phyloP scores from a whole-genome alignment of 2,113 vertebrate genomes.

The Ascaphus truei region DNA sequence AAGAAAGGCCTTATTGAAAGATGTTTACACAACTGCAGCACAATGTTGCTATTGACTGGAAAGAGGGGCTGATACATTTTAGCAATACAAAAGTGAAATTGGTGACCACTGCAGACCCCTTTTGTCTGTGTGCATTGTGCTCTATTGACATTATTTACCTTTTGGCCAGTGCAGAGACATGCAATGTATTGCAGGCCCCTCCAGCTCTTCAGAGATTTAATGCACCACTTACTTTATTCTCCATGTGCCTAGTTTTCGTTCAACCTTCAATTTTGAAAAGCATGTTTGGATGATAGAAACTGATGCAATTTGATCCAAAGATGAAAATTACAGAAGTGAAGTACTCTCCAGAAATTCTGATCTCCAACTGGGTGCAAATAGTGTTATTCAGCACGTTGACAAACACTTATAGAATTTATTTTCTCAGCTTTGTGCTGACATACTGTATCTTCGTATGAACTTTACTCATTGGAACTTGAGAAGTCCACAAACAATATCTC shows the following conservation, averaged over 20 bases:
- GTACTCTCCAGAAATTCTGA: slow-evolving; percentile 24
- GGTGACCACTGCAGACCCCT: neutral
- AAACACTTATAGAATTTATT: slow-evolving; percentile 34
- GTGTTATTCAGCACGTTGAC: slow-evolving; percentile 32
- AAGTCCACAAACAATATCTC: neutral
- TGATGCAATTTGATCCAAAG: slow-evolving; percentile 34
- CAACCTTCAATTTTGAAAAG: slow-evolving; percentile 37
- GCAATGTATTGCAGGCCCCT: neutral
- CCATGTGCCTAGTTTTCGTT: slow-evolving; percentile 13
- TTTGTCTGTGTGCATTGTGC: neutral
- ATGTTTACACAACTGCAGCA: slow-evolving; percentile 1
- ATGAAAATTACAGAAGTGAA: slow-evolving; percentile 37
- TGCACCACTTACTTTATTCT: slow-evolving; percentile 27
- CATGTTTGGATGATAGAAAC: slow-evolving; percentile 18
- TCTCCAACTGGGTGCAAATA: slow-evolving; percentile 34
- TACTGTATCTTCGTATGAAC: slow-evolving; percentile 1
- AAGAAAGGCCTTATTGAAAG: neutral
- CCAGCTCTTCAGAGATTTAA: slow-evolving; percentile 24
- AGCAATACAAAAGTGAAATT: neutral
- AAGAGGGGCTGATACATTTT: slow-evolving; percentile 2
- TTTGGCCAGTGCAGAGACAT: neutral
- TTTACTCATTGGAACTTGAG: neutral
- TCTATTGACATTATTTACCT: slow-evolving; percentile 3
- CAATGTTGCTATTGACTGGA: slow-evolving; percentile 3
- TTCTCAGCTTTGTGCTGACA: slow-evolving; percentile 19